Evolutionary conservation across 2,888 invertebrate genomes (phyloP).

Genomic region (Andrena bucephala): DNA sequence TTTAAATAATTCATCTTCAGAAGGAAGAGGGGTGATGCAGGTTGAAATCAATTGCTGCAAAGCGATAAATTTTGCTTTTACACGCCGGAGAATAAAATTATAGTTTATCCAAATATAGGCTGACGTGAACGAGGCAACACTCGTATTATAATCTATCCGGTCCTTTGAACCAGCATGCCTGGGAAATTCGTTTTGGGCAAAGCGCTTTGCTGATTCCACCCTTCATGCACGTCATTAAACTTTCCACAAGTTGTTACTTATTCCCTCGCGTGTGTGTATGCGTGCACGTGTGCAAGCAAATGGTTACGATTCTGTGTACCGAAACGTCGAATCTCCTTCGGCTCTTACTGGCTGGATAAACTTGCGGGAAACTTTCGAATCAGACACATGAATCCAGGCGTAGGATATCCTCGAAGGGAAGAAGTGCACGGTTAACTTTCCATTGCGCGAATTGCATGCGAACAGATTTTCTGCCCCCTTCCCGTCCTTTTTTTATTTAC

Average conservation of each 20-base stretch:
- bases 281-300: neutral
- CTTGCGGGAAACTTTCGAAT: constrained; percentile 65
- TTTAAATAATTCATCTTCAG: neutral
- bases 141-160: constrained; percentile 3
- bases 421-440: constrained; percentile 45
- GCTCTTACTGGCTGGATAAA: constrained; percentile 51
- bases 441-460: constrained; percentile 34
- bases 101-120: neutral
- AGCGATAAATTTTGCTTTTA: neutral
- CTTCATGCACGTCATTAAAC: constrained; percentile 62
- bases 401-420: constrained; percentile 38
- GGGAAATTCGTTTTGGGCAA: constrained; percentile 40
- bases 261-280: constrained; percentile 14
- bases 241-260: constrained; percentile 54
- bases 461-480: constrained; percentile 33
- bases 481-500: neutral
- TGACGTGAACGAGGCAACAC: neutral
- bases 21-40: neutral
- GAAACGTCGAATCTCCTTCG: constrained; percentile 43
- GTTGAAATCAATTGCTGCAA: neutral
- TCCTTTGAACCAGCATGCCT: constrained; percentile 10
- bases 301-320: constrained; percentile 28
- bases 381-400: constrained; percentile 44
- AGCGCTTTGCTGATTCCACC: constrained; percentile 47
- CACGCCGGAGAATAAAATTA: neutral